phyloP scores from a whole-genome alignment of 2,888 invertebrate genomes.

The Tricholauxania praeusta region DNA sequence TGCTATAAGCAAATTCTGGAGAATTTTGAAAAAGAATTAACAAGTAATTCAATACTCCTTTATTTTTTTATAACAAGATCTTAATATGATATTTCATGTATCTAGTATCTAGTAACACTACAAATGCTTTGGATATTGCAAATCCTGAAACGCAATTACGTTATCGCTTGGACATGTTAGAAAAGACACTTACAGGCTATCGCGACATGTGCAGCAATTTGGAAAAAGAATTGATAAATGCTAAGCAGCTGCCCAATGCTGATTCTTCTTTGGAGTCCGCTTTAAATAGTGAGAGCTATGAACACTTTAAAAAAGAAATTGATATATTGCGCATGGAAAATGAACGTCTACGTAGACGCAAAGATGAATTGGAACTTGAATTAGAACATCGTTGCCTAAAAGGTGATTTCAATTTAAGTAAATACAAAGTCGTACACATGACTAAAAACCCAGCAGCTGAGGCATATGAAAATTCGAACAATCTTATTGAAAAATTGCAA shows the following conservation, averaged over 20 bases:
- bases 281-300: constrained; percentile 69
- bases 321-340: constrained; percentile 70
- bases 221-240: constrained; percentile 73
- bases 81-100: not conserved
- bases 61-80: not conserved
- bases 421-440: constrained; percentile 72
- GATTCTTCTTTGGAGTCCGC: constrained; percentile 51
- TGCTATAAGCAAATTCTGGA: constrained; percentile 84
- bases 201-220: constrained; percentile 77
- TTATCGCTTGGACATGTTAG: constrained; percentile 79
- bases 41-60: constrained; percentile 59
- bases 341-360: constrained; percentile 69
- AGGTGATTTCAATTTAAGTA: constrained; percentile 69
- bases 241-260: constrained; percentile 52
- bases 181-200: constrained; percentile 80
- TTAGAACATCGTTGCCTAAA: constrained; percentile 74
- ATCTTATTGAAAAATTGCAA: constrained; percentile 77
- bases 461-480: constrained; percentile 75
- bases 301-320: constrained; percentile 73
- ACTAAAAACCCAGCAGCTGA: constrained; percentile 80
- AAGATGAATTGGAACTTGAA: constrained; percentile 76
- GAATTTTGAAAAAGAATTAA: constrained; percentile 85
- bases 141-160: constrained; percentile 69
- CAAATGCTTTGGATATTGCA: constrained; percentile 49
- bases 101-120: constrained; percentile 52